Conservation (phyloP, 1,140 invertebrate species). For the Tyrophagus putrescentiae region DNA sequence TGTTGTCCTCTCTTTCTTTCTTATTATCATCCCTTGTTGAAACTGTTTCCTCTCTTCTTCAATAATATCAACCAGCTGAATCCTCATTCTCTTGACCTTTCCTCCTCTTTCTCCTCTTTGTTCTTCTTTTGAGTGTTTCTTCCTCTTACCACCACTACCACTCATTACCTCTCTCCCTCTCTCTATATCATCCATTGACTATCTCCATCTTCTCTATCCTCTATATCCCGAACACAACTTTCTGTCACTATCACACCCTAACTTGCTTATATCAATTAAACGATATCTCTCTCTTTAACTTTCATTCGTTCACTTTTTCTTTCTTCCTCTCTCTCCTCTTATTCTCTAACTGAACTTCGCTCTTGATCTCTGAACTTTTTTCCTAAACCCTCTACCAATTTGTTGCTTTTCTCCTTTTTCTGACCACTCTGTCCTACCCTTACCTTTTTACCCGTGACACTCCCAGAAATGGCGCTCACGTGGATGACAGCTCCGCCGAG, state of each 20-base stretch:
- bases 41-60: too few relatives aligned
- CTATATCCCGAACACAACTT: neutral
- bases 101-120: neutral
- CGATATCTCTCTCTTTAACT: neutral
- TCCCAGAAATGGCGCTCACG: slow-evolving; percentile 10
- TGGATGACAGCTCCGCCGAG: neutral
- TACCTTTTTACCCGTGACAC: too few relatives aligned
- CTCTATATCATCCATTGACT: too few relatives aligned
- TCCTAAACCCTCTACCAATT: neutral
- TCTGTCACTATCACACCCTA: neutral
- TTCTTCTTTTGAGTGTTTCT: neutral
- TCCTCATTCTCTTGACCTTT: too few relatives aligned
- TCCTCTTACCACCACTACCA: too few relatives aligned
- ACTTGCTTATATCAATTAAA: too few relatives aligned
- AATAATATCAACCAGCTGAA: too few relatives aligned
- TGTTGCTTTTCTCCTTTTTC: too few relatives aligned
- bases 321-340: neutral
- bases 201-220: neutral
- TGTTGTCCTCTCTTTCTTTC: too few relatives aligned
- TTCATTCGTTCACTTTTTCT: neutral
- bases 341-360: neutral
- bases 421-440: too few relatives aligned
- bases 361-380: neutral
- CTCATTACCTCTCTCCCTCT: too few relatives aligned
- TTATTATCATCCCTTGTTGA: too few relatives aligned